These are phyloP conservation scores for Bombus waltoni DNA, from an alignment of 1,140 invertebrate genomes.

Conservation along the genomic window DNA sequence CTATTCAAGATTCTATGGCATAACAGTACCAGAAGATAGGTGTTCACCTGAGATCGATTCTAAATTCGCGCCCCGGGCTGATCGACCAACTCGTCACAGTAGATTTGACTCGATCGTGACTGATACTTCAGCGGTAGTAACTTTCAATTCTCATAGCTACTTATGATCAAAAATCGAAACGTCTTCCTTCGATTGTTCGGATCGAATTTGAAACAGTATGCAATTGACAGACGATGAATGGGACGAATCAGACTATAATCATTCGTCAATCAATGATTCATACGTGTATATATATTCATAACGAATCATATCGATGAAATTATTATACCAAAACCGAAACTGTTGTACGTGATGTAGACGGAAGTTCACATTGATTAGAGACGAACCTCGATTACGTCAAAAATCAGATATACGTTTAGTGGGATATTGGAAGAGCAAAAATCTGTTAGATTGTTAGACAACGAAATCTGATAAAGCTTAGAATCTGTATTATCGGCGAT, in stretches of 20 bases:
- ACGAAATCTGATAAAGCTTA: neutral
- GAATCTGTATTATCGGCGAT: neutral
- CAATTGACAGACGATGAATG: slow-evolving; percentile 4
- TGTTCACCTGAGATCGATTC: slow-evolving; percentile 31
- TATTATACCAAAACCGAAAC: too few relatives aligned
- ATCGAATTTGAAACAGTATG: slow-evolving; percentile 30
- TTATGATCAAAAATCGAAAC: slow-evolving; percentile 31
- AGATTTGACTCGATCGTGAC: slow-evolving; percentile 56
- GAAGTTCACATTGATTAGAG: neutral
- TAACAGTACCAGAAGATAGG: slow-evolving; percentile 45
- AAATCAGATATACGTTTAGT: neutral
- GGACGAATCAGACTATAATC: neutral
- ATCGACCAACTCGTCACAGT: slow-evolving; percentile 54
- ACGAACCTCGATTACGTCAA: neutral
- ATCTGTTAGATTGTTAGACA: neutral
- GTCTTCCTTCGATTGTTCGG: slow-evolving; percentile 27
- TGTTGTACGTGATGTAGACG: too few relatives aligned
- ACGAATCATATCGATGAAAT: neutral
- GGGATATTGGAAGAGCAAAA: neutral
- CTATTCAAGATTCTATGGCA: slow-evolving; percentile 29
- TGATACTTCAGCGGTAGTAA: slow-evolving; percentile 25
- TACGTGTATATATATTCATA: too few relatives aligned
- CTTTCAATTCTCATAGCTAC: slow-evolving; percentile 46
- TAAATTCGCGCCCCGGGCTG: slow-evolving; percentile 40
- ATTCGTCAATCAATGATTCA: neutral